Conservation (phyloP, 2,113 vertebrate species). For the Sakesphorus luctuosus region DNA sequence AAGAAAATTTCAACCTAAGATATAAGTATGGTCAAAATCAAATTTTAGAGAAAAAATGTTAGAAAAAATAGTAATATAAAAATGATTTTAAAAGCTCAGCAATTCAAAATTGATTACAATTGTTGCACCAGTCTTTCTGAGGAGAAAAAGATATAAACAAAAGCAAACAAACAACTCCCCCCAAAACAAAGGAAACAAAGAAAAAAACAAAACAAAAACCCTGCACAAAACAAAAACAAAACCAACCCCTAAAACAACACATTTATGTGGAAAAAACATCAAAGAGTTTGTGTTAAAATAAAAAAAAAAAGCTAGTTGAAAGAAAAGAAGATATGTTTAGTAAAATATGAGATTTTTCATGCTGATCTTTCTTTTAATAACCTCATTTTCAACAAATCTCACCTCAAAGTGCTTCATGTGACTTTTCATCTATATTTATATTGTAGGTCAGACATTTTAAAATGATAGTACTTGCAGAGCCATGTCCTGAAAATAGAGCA, state of each 20-base stretch:
- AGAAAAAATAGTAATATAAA: background rate
- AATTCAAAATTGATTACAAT: background rate
- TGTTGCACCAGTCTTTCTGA: background rate
- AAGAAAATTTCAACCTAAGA: background rate
- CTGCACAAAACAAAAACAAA: no score
- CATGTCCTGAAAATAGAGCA: background rate
- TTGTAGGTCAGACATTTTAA: background rate
- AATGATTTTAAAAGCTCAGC: background rate
- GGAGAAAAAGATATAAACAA: background rate
- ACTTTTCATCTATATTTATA: background rate
- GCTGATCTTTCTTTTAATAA: background rate
- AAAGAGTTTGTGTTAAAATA: background rate
- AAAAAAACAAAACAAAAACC: background rate
- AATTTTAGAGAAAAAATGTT: background rate
- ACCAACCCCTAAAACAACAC: background rate
- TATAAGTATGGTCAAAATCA: background rate
- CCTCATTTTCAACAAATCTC: background rate
- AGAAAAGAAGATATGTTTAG: background rate
- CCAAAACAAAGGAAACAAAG: no score
- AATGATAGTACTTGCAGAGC: background rate
- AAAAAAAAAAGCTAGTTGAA: background rate
- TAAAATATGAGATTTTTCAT: background rate
- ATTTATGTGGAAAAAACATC: background rate
- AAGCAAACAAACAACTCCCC: no score
- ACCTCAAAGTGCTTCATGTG: background rate